A percentile compares a stretch with the other conserved stretches of the same genome.
Evolutionary conservation across 2,888 invertebrate species (phyloP).

Genomic region (Nomada ruficornis): DNA sequence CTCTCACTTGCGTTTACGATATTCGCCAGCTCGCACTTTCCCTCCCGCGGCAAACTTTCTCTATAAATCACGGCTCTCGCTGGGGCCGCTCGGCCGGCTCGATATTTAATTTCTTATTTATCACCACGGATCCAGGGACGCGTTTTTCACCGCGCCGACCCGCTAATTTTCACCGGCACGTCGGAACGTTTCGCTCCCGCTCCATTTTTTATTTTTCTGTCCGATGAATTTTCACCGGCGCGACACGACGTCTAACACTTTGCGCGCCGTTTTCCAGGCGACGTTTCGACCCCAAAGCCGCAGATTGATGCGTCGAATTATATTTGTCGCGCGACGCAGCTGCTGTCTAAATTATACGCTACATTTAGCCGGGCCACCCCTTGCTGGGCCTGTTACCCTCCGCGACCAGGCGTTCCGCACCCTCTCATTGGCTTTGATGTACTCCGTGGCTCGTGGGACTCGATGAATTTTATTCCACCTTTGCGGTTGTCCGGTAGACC

Average conservation of each 20-base stretch:
- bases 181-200: background rate
- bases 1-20: constrained; percentile 21
- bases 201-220: background rate
- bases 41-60: constrained; percentile 37
- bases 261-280: constrained; percentile 28
- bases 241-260: constrained; percentile 27
- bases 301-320: constrained; percentile 83
- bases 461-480: constrained; percentile 79
- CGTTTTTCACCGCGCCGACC: constrained; percentile 8
- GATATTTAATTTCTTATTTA: constrained; percentile 59
- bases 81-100: background rate
- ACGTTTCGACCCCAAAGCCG: constrained; percentile 76
- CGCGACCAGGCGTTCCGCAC: constrained; percentile 46
- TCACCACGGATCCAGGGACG: constrained; percentile 22
- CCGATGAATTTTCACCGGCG: constrained; percentile 15
- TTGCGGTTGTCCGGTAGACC: constrained; percentile 57
- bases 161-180: constrained; percentile 35
- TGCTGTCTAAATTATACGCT: constrained; percentile 82
- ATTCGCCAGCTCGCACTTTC: constrained; percentile 32
- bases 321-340: constrained; percentile 80
- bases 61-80: constrained; percentile 47
- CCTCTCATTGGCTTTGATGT: constrained; percentile 74
- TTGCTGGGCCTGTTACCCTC: constrained; percentile 66
- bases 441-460: constrained; percentile 72
- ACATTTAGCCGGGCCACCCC: constrained; percentile 78